phyloP scores from a whole-genome alignment of 1,140 invertebrate genomes.

The Alviniconcha marisindica region DNA sequence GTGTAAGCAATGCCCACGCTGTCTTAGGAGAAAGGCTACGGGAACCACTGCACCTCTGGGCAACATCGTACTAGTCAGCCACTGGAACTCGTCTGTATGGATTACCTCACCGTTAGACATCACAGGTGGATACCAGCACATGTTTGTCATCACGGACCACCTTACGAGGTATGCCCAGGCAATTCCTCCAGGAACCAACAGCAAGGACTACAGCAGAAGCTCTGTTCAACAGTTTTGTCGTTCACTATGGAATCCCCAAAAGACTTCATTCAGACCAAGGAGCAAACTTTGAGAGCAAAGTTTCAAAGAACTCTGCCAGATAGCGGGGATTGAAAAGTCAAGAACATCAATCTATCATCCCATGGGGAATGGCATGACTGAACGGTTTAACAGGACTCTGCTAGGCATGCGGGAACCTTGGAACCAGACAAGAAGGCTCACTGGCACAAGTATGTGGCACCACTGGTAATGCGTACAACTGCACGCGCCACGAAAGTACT shows the following conservation, averaged over 20 bases:
- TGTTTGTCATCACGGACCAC: constrained; percentile 48
- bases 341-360: constrained; percentile 57
- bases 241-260: constrained; percentile 71
- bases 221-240: constrained; percentile 68
- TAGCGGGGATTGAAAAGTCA: constrained; percentile 48
- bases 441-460: constrained; percentile 35
- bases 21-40: constrained; percentile 35
- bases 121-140: too few species aligned
- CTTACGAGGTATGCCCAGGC: constrained; percentile 47
- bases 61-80: constrained; percentile 30
- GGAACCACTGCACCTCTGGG: constrained; percentile 30
- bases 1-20: constrained; percentile 36
- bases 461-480: constrained; percentile 43
- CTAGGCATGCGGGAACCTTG: constrained; percentile 39
- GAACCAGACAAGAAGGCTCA: constrained; percentile 31
- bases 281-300: constrained; percentile 50
- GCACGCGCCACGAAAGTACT: constrained; percentile 40
- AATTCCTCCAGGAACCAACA: constrained; percentile 68
- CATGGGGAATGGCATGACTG: constrained; percentile 52
- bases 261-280: constrained; percentile 73
- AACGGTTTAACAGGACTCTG: constrained; percentile 64
- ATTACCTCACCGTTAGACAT: constrained; percentile 46
- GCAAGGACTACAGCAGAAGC: constrained; percentile 69
- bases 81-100: constrained; percentile 49
- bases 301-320: constrained; percentile 52